Evolutionary conservation across 2,888 invertebrate species (phyloP).

Genomic region (Drosophila multiciliata): DNA sequence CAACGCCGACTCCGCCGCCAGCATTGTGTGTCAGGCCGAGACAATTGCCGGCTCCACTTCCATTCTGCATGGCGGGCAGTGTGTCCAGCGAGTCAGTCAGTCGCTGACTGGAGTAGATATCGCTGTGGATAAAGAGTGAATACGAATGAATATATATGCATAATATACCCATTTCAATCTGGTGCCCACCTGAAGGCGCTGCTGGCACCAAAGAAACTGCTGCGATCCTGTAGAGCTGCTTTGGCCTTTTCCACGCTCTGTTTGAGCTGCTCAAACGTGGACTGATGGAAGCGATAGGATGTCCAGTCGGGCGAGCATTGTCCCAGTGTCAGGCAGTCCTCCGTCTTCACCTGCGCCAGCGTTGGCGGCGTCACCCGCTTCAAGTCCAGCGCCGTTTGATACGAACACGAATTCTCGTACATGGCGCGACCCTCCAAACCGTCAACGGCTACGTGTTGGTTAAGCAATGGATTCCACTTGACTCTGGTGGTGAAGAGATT

Average conservation of each 20-base stretch:
- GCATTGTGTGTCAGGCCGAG: constrained; percentile 82
- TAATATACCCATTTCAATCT: not conserved
- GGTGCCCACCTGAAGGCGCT: constrained; percentile 89
- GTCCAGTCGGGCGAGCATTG: constrained; percentile 90
- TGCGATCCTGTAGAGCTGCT: constrained; percentile 92
- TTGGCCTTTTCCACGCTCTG: constrained; percentile 96
- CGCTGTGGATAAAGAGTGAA: constrained; percentile 63
- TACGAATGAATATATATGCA: not conserved
- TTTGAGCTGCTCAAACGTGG: constrained; percentile 95
- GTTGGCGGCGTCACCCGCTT: constrained; percentile 88
- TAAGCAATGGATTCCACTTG: constrained; percentile 83
- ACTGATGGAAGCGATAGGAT: constrained; percentile 92
- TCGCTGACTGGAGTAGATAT: constrained; percentile 85
- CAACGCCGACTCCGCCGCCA: constrained; percentile 62
- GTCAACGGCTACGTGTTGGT: constrained; percentile 73
- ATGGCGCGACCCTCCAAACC: constrained; percentile 85
- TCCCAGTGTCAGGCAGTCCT: constrained; percentile 85
- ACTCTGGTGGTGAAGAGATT: constrained; percentile 60
- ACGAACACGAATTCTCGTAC: constrained; percentile 98
- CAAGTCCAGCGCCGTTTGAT: constrained; percentile 92
- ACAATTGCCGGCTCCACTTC: constrained; percentile 79
- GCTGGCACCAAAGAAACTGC: constrained; percentile 89
- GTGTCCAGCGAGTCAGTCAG: constrained; percentile 83
- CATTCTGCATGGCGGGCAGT: constrained; percentile 80
- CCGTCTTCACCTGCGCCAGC: constrained; percentile 85